These are phyloP conservation scores for Notocelia uddmanniana DNA, from an alignment of 2,888 invertebrate species.

Conservation along the genomic window DNA sequence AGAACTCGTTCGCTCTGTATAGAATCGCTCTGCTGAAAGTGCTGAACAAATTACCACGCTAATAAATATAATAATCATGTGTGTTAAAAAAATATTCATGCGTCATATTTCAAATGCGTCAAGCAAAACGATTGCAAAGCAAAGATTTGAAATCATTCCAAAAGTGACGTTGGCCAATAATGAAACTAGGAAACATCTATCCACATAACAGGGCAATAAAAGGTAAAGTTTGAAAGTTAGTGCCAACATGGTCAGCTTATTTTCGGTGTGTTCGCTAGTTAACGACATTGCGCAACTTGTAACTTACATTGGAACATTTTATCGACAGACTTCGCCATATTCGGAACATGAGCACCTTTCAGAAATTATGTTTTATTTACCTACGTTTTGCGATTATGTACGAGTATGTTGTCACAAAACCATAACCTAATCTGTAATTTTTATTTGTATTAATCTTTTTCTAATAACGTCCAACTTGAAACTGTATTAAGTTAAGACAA, in stretches of 20 bases:
- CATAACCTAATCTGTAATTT: too few relatives aligned
- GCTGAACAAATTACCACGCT: neutral
- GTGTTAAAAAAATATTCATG: neutral
- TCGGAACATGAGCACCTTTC: neutral
- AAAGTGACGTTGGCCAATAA: conserved; percentile 12
- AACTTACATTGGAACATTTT: conserved; percentile 39
- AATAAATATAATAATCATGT: too few relatives aligned
- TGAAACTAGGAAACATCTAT: conserved; percentile 54
- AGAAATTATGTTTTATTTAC: conserved; percentile 6
- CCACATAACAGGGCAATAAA: conserved; percentile 69
- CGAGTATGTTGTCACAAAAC: neutral
- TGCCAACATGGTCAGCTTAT: conserved; percentile 57
- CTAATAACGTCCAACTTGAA: too few relatives aligned
- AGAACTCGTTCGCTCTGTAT: too few relatives aligned
- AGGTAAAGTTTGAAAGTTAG: conserved; percentile 62
- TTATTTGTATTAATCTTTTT: too few relatives aligned
- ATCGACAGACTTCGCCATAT: neutral
- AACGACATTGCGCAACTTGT: conserved; percentile 57
- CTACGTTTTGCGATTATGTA: neutral
- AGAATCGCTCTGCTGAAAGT: neutral
- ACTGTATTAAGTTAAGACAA: too few relatives aligned
- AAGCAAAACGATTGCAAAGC: neutral
- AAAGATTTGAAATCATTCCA: neutral
- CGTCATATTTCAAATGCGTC: neutral
- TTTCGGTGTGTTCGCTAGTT: conserved; percentile 55